These are phyloP conservation scores for Caranx melampygus DNA, from an alignment of 2,113 vertebrate genomes.

Conservation along the genomic window DNA sequence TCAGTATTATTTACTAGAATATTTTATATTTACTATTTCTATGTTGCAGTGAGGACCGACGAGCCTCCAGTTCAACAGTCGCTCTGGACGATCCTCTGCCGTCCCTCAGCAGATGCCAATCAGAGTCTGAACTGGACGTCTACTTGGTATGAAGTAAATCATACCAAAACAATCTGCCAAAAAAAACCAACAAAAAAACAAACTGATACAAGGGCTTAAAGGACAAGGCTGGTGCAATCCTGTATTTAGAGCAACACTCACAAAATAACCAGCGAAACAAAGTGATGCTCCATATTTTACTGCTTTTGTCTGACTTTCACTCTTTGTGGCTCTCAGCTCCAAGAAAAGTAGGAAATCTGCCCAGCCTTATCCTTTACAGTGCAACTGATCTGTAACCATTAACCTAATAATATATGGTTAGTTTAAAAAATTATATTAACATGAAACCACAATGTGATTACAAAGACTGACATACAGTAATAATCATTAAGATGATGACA, in stretches of 20 bases:
- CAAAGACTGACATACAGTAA: no score
- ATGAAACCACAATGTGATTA: no score
- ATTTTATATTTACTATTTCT: background rate
- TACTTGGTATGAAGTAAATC: conserved; percentile 88
- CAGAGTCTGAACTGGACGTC: conserved; percentile 90
- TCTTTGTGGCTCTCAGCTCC: background rate
- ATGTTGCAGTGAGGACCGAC: conserved; percentile 83
- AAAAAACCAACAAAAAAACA: background rate
- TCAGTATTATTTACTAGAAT: background rate
- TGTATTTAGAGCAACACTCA: background rate
- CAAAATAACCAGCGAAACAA: background rate
- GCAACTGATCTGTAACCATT: background rate
- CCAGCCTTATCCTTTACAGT: background rate
- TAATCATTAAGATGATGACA: no score
- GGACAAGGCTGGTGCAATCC: background rate
- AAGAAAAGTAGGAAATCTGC: background rate
- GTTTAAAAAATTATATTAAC: no score
- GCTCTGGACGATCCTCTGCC: conserved; percentile 88
- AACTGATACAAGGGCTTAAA: background rate
- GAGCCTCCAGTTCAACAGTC: conserved; percentile 89
- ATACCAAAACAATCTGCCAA: background rate
- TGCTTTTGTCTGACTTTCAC: background rate
- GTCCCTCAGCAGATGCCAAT: conserved; percentile 82
- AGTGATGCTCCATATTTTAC: background rate
- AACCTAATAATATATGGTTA: no score